Base-by-base conservation (phyloP, 2,113 vertebrate species). In the Notothenia coriiceps region DNA sequence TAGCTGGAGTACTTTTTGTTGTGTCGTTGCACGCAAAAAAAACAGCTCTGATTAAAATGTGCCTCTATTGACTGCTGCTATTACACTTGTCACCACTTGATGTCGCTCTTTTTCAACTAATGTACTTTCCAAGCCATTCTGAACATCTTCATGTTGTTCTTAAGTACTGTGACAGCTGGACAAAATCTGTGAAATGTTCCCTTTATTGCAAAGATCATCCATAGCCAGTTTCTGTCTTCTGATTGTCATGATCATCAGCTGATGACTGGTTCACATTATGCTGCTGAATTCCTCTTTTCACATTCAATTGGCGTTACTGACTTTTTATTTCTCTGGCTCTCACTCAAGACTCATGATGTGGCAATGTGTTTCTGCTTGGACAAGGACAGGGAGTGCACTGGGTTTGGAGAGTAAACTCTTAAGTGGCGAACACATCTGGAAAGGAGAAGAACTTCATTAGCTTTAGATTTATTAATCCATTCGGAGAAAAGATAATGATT, bases 401-500 rank as follows among this genome's bases (percentile, higher is more conserved):
- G 68, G 43, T 74, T 79, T 74, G 12, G 10, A 78, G 60, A 73
- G 67, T 69, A 70, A 71, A 79, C 56, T 47, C 8, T 1, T 63
- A 51, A 74, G 77, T 84, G 46, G 60, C 59, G 18, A 66, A 46
- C 22, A n/a, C 47, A 29, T 79, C 18, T 35, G 52, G 61, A 55
- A 76, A 77, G 76, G 43, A 66, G 18, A 60, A 57, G 22, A 66
- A 51, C 49, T 68, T 79, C 59, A 86, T 90, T 83, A 74, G 55
- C 62, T 79, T 55, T 49, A 70, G 71, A 90, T 86, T 81, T 73
- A 87, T 83, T 61, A 70, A 35, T 79, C 69, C 64, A 57, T 49
- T 40, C 25, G n/a, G 69, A 13, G 47, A 2, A 59, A 83, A 71
- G 51, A 73, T 67, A 64, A 82, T 77, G 59, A 69, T 71, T 74